These are phyloP conservation scores for Otus sunia DNA, from an alignment of 2,113 vertebrate species.

Conservation along the genomic window DNA sequence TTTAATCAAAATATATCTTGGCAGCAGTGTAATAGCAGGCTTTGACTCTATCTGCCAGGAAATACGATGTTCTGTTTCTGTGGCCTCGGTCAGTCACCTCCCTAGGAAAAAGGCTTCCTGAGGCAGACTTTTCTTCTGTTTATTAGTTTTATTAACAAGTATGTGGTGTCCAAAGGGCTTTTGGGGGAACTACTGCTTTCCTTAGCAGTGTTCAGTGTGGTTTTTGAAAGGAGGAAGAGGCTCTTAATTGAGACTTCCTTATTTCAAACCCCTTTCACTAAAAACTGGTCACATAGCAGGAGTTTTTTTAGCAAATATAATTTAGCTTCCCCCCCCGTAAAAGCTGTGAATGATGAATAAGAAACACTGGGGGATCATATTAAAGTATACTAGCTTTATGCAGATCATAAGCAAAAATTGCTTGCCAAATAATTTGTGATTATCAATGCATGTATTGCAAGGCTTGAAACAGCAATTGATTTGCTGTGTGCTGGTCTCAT, in stretches of 20 bases:
- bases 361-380: background rate
- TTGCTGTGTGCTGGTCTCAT: background rate
- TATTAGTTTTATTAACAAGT: background rate
- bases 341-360: background rate
- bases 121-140: background rate
- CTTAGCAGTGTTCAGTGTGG: background rate
- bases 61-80: background rate
- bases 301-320: background rate
- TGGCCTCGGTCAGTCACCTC: background rate
- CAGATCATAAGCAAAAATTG: background rate
- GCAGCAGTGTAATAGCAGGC: background rate
- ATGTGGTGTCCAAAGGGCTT: background rate
- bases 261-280: background rate
- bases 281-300: background rate
- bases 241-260: background rate
- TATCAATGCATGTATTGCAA: background rate
- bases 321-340: background rate
- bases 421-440: background rate
- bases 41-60: background rate
- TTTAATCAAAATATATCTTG: conserved; percentile 18
- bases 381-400: background rate
- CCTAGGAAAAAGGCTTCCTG: background rate
- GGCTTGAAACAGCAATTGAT: background rate
- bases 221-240: background rate
- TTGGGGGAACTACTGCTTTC: background rate